Conservation (phyloP, 2,888 invertebrate genomes). For the Tinea trinotella region DNA sequence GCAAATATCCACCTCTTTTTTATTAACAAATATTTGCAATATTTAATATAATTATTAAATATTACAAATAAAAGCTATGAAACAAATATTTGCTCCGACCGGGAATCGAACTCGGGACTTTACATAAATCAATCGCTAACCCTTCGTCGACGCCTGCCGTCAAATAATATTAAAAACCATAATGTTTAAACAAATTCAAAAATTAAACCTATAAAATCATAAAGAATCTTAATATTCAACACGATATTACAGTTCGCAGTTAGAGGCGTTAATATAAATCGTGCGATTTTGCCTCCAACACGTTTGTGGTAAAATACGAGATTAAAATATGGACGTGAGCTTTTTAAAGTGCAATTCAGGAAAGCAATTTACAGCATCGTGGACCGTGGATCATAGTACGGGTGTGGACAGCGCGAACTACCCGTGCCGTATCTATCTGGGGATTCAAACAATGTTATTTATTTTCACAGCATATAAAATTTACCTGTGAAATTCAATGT, state of each 20-base stretch:
- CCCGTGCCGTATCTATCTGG: not conserved
- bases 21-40: no score
- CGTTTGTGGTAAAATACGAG: slow-evolving; percentile 12
- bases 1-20: no score
- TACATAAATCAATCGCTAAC: no score
- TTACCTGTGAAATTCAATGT: no score
- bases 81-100: no score
- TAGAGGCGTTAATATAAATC: slow-evolving; percentile 8
- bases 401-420: not conserved
- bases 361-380: slow-evolving; percentile 13
- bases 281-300: slow-evolving; percentile 8
- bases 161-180: no score
- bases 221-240: not conserved
- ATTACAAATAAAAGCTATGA: no score
- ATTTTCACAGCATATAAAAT: not conserved
- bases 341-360: slow-evolving; percentile 10
- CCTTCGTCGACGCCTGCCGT: no score
- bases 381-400: not conserved
- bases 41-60: no score
- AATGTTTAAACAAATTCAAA: no score
- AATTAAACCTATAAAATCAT: no score
- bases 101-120: no score
- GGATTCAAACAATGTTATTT: not conserved
- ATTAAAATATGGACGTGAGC: slow-evolving; percentile 12
- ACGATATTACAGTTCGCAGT: not conserved